Evolutionary conservation across 1,140 invertebrate genomes (phyloP), one percentile per base, ranked within the genome.

Genomic region (Battus philenor): DNA sequence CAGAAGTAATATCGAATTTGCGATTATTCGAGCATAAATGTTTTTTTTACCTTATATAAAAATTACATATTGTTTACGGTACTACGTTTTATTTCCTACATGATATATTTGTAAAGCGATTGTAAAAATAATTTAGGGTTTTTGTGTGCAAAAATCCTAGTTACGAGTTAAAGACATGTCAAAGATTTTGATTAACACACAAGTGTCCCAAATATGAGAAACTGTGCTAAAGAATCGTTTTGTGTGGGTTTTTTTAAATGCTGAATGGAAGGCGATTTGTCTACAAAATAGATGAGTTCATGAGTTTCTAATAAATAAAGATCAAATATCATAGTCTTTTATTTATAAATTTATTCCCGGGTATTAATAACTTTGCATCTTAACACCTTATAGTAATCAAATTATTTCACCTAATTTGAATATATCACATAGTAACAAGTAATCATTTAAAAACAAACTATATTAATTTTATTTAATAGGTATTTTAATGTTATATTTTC

Each of bases 281-380:
- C 38, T 29, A 41, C 38, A 22, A 22, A 22, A 38, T 47, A 34
- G 44, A 13, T 45, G n/a, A 46, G 10, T 24, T 24, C n/a, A 47
- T 30, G 44, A 29, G 33, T 47, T 47, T 47, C 17, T 36, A 38
- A 38, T 47, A 46, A 46, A 46, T 29, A 47, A 38, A 34, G 38
- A 18, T 9, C 36, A 38, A 1, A 15, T 16, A 36, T 29, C 13
- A 16, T 18, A 10, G 27, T 27, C 4, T 34, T 29, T 47, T 47
- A 36, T 47, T 46, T 34, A 16, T 39, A 29, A 4, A 30, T 11
- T 30, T 11, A n/a, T n/a, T n/a, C n/a, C n/a, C n/a, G n/a, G n/a
- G n/a, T n/a, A n/a, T n/a, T n/a, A n/a, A n/a, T n/a, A n/a, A n/a
- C n/a, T n/a, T n/a, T n/a, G n/a, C n/a, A n/a, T n/a, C n/a, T n/a